These are phyloP conservation scores for Pemphigus obesinymphae DNA, from an alignment of 1,140 invertebrate genomes.

Conservation along the genomic window DNA sequence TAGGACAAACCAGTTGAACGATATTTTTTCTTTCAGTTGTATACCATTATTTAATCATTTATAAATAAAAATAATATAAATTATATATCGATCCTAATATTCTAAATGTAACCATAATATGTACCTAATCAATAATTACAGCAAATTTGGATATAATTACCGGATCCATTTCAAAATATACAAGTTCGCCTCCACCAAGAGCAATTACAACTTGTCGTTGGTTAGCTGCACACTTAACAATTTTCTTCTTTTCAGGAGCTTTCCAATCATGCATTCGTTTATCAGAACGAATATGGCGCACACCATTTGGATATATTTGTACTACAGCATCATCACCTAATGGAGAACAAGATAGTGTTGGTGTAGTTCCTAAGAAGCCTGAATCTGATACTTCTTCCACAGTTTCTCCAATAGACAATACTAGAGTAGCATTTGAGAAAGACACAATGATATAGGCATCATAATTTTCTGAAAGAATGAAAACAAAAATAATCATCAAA, in stretches of 20 bases:
- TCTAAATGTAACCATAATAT: too few relatives aligned
- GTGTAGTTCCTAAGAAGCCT: slow-evolving; percentile 96
- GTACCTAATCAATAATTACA: too few relatives aligned
- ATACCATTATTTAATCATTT: too few relatives aligned
- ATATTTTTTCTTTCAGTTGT: too few relatives aligned
- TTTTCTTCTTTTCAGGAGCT: slow-evolving; percentile 93
- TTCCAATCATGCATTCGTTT: slow-evolving; percentile 99
- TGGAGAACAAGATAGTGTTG: slow-evolving; percentile 92
- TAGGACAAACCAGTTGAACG: too few relatives aligned
- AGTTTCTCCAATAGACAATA: slow-evolving; percentile 98
- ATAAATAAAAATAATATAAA: too few relatives aligned
- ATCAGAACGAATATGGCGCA: slow-evolving; percentile 95
- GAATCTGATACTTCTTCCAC: slow-evolving; percentile 99
- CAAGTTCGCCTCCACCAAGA: slow-evolving; percentile 92
- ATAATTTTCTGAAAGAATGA: slow-evolving; percentile 85
- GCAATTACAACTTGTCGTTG: slow-evolving; percentile 98
- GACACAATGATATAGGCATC: slow-evolving; percentile 99
- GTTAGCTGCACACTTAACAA: slow-evolving; percentile 97
- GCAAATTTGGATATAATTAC: slow-evolving; percentile 73
- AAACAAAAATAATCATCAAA: slow-evolving; percentile 46
- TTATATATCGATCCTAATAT: too few relatives aligned
- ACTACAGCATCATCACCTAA: slow-evolving; percentile 96
- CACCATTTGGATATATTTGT: slow-evolving; percentile 98
- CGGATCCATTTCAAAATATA: slow-evolving; percentile 99
- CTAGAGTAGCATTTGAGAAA: slow-evolving; percentile 98